Evolutionary conservation across 53 echinoderm and acorn worm genomes (phyloP).

Genomic region (Paracentrotus lividus): DNA sequence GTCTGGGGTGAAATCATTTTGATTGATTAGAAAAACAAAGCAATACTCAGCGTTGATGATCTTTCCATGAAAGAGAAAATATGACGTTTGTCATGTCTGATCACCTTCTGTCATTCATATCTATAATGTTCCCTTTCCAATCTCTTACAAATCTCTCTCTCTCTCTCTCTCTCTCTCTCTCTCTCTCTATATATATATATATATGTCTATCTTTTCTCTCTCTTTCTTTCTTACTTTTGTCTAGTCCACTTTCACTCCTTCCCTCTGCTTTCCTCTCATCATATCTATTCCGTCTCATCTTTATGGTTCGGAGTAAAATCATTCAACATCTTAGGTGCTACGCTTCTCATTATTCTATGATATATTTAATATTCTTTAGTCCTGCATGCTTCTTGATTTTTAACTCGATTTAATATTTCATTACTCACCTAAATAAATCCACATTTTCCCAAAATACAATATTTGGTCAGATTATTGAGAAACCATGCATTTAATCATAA

Average conservation of each 20-base stretch:
- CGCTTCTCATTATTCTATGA: too few relatives aligned
- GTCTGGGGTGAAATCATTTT: background rate
- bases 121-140: too few relatives aligned
- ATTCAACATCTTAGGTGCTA: too few relatives aligned
- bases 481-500: too few relatives aligned
- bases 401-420: background rate
- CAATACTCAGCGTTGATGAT: background rate
- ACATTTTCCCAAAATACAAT: too few relatives aligned
- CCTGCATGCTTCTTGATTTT: background rate
- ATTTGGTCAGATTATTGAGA: background rate
- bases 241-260: background rate
- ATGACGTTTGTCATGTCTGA: background rate
- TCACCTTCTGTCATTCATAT: background rate
- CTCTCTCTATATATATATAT: too few relatives aligned
- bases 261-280: background rate
- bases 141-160: background rate
- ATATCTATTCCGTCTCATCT: too few relatives aligned
- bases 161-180: background rate
- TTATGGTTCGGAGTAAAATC: too few relatives aligned
- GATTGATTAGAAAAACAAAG: background rate
- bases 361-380: background rate
- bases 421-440: background rate
- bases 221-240: background rate
- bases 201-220: background rate
- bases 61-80: conserved; percentile 2